Evolutionary conservation across 2,113 vertebrate species (phyloP).

Genomic region (Dissostichus mawsoni): DNA sequence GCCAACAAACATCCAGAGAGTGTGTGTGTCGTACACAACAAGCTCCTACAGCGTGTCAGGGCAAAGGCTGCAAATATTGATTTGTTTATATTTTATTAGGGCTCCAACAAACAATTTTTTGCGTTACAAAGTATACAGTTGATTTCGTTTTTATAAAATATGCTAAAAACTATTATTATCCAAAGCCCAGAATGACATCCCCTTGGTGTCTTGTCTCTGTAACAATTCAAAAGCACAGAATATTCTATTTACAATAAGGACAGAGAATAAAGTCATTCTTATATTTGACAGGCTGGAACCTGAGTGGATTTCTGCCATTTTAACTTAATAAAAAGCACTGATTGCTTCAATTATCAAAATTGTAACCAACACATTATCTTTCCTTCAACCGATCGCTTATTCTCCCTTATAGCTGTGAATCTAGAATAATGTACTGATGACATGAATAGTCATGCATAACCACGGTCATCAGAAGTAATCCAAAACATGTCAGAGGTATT

Average conservation of each 20-base stretch:
- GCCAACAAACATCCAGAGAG: slow-evolving; percentile 24
- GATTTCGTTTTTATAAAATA: too few species aligned
- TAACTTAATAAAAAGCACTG: neutral
- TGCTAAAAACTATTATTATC: too few species aligned
- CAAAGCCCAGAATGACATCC: too few species aligned
- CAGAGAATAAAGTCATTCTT: neutral
- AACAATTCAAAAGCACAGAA: neutral
- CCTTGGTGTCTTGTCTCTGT: neutral
- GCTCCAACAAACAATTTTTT: neutral
- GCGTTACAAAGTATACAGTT: neutral
- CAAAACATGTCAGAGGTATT: neutral
- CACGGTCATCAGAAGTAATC: too few species aligned
- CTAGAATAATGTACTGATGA: neutral
- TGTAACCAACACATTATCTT: neutral
- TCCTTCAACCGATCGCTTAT: neutral
- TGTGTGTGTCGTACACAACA: neutral
- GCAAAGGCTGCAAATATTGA: neutral
- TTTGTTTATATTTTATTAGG: neutral
- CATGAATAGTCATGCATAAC: neutral
- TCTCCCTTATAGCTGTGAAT: neutral
- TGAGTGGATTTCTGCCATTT: neutral
- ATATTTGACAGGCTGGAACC: neutral
- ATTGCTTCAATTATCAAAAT: neutral
- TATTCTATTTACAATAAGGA: neutral
- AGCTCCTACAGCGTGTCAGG: neutral